These are phyloP conservation scores for Pempheris klunzingeri DNA, from an alignment of 2,797 vertebrate species.

Conservation along the genomic window DNA sequence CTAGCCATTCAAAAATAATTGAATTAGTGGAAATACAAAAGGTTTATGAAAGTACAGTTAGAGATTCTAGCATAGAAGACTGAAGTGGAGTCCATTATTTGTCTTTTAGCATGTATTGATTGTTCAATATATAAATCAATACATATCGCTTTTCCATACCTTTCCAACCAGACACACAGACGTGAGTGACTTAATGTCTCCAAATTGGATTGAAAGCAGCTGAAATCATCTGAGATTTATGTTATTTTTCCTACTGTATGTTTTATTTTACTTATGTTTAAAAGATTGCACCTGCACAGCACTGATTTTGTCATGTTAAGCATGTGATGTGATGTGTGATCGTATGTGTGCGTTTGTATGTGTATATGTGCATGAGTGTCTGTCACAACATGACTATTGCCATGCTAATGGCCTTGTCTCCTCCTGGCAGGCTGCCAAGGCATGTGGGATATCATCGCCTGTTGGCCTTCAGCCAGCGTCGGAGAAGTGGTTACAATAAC, in stretches of 20 bases:
- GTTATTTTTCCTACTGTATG: no score
- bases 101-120: constrained; percentile 7
- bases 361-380: background rate
- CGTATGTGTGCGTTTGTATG: background rate
- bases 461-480: constrained; percentile 91
- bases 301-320: background rate
- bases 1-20: background rate
- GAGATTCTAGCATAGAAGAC: background rate
- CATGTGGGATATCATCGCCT: constrained; percentile 94
- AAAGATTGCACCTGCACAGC: background rate
- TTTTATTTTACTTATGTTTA: background rate
- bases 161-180: background rate
- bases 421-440: constrained; percentile 88
- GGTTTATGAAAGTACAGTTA: background rate
- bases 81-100: background rate
- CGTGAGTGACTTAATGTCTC: background rate
- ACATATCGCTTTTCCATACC: background rate
- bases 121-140: background rate
- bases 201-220: background rate
- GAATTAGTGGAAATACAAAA: background rate
- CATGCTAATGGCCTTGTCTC: constrained; percentile 46
- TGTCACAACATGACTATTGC: constrained; percentile 25
- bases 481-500: constrained; percentile 90
- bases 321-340: background rate
- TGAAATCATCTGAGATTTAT: background rate